Base-by-base conservation (phyloP, 2,888 invertebrate genomes). In the Drosophila mulleri region DNA sequence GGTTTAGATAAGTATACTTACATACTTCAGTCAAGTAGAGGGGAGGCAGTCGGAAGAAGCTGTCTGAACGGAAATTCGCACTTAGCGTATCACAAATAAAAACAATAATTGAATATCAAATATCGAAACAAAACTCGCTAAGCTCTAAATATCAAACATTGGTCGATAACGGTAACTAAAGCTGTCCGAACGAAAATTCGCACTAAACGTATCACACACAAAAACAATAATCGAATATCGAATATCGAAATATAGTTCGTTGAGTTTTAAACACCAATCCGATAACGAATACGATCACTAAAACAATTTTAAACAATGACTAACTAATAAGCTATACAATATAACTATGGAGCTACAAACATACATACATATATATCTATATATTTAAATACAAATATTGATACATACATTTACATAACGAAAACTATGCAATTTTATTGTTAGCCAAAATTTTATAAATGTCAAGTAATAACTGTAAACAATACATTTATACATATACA, bases 381-480 rank as follows among this genome's bases (percentile, higher is more conserved):
- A 57, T 41, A 59, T 52, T 53, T 41, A 42, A 47, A 41, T 47
- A 32, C 32, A 42, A 54, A 54, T 64, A 62, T 58, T 52, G 37
- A 37, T 48, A 48, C 66, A 52, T 39, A 53, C 12, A 82, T 66
- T 62, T 72, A 83, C 60, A 74, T 80, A 63, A 67, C 53, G 67
- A 67, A 50, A 75, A 85, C 78, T 86, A 84, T 84, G 89, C 81
- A 89, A 89, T 91, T 83, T 88, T 86, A 89, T 84, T 89, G 89
- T 88, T 88, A 91, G 89, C 90, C 90, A 89, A 88, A 89, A 83
- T 86, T 82, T 80, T 90, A 89, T 78, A 90, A 90, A 74, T 84
- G 85, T 83, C 84, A 74, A 82, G 87, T 87, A 83, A 79, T 74
- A 80, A 88, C 71, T 74, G 76, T 79, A 74, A 67, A 67, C 60